Conservation (phyloP, 2,888 invertebrate species). For the Caenorhabditis sp. region DNA sequence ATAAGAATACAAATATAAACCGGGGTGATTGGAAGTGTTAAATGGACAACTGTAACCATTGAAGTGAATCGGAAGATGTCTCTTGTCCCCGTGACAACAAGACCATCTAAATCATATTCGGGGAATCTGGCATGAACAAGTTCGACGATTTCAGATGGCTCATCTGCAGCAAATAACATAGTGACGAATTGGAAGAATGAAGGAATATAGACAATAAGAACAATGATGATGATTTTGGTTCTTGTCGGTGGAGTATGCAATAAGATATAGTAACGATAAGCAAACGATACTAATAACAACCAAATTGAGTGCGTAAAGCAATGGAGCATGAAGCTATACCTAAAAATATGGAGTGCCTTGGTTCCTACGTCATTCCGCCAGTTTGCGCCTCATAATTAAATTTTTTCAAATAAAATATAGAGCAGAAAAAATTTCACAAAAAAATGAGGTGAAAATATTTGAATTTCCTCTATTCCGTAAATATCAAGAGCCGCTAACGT, state of each 20-base stretch:
- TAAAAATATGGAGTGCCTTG: too few relatives aligned
- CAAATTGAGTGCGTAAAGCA: constrained; percentile 4
- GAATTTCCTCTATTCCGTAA: too few relatives aligned
- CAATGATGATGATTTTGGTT: neutral
- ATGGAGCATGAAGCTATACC: constrained; percentile 7
- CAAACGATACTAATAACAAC: constrained; percentile 7
- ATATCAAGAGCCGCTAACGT: too few relatives aligned
- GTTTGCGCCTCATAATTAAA: too few relatives aligned
- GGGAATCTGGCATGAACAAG: constrained; percentile 7
- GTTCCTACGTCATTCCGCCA: too few relatives aligned
- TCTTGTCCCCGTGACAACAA: constrained; percentile 12
- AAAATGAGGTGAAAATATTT: too few relatives aligned
- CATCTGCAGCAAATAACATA: too few relatives aligned
- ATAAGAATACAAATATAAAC: constrained; percentile 29
- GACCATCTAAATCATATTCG: constrained; percentile 5
- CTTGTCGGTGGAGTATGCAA: neutral
- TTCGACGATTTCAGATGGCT: neutral
- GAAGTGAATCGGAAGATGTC: constrained; percentile 7
- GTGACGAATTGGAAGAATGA: neutral
- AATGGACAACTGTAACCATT: constrained; percentile 18
- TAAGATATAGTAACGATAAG: constrained; percentile 13
- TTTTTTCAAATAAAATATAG: too few relatives aligned
- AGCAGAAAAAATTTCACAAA: too few relatives aligned
- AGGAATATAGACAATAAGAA: neutral
- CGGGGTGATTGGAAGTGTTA: constrained; percentile 26